Percentiles rank a stretch among this genome's conserved stretches.
phyloP scores from a whole-genome alignment of 2,797 vertebrate species.

The Hypotaenidia okinawae region DNA sequence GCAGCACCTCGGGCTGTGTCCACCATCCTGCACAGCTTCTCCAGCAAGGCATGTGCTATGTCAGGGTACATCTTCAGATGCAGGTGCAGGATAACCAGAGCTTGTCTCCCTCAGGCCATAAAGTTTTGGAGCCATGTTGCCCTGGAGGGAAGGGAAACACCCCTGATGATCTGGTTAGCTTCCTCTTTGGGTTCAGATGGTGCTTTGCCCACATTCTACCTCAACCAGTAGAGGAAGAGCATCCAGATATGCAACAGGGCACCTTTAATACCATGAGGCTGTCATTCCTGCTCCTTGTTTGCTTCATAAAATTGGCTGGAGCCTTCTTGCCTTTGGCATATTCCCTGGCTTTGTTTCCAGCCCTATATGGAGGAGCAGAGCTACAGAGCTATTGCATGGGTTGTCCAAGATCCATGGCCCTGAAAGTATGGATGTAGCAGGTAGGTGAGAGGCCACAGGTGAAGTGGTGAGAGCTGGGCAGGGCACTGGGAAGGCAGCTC shows the following conservation, averaged over 20 bases:
- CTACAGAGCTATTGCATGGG: not conserved
- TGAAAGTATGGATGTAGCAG: not conserved
- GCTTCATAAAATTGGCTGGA: not conserved
- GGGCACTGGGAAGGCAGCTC: not conserved
- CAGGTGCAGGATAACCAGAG: not conserved
- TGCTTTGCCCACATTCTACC: not conserved
- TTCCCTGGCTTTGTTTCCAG: not conserved
- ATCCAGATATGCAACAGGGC: not conserved
- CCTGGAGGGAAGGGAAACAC: not conserved
- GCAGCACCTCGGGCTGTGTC: not conserved
- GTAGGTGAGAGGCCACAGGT: fast-evolving
- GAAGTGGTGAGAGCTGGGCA: not conserved
- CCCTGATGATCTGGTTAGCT: not conserved
- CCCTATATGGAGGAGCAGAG: not conserved
- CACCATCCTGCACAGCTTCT: not conserved
- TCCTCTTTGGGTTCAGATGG: not conserved
- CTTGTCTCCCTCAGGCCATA: not conserved
- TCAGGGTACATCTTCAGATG: not conserved
- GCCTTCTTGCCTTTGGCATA: not conserved
- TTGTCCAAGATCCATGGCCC: not conserved
- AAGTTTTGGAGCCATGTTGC: not conserved
- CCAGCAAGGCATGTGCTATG: fast-evolving
- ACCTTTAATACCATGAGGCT: not conserved
- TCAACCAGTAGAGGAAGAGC: not conserved
- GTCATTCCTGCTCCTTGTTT: not conserved